Evolutionary conservation across 2,113 vertebrate species (phyloP), one percentile per base, ranked within the genome.

Genomic region (Willisornis vidua): DNA sequence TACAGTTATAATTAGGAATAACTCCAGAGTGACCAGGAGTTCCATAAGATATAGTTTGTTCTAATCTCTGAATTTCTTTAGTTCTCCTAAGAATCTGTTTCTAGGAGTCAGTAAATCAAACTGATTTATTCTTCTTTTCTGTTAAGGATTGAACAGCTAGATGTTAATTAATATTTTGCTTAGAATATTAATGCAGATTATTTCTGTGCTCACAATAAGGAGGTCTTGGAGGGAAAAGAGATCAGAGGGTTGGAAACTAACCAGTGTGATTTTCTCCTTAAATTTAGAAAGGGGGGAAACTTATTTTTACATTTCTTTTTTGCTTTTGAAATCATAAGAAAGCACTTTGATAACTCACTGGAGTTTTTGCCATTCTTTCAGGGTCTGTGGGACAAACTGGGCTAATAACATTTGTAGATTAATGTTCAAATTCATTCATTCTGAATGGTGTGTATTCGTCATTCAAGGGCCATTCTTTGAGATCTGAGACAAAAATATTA

Each of bases 21-120:
- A 77, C 68, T 93, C 57, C 54, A 80, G 70, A 94, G 67, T 75
- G 73, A 68, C 57, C 41, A 23, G 83, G 75, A 91, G 43, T 85
- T 90, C 65, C 33, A 8, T 89, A 74, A 74, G 73, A 81, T 65
- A 79, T 22, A 43, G 61, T 78, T 97, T 97, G n/a, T 95, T 93
- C 68, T 85, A 39, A 63, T 78, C 26, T 89, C 57, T 67, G 51
- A 92, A 72, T 95, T 84, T 85, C 82, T 89, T 93, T 80, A 65
- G 65, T 90, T 93, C 52, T n/a, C 24, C 11, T 77, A 85, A 63
- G 75, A 89, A 78, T 76, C 61, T 45, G 0, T 92, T 93, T 89
- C 70, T 91, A 58, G 79, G 45, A 93, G 89, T 71, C 41, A 87
- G 62, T 89, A 95, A 85, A 90, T 85, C 77, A 92, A 93, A 70